Base-by-base conservation (phyloP, 1,140 invertebrate genomes). In the Drosophila nigrodunni region DNA sequence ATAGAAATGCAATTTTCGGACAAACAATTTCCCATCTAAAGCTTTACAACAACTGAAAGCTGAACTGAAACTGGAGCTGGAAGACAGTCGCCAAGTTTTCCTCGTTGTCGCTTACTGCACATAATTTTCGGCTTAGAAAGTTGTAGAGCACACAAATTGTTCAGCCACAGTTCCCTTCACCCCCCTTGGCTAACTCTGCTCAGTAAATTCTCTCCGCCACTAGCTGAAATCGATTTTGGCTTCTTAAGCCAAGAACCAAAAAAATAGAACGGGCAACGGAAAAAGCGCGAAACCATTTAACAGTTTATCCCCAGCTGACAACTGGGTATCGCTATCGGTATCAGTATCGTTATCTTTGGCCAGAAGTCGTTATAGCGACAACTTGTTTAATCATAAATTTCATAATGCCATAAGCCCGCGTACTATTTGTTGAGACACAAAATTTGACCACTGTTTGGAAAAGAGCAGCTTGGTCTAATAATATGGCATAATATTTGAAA, bases 1-100 rank as follows among this genome's bases (percentile, higher is more conserved):
- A 87, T 87, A 82, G 83, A 87, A 87, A 87, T 87, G 85, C 83
- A 80, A 89, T 87, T 87, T 81, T 82, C 81, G 81, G 54, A 77
- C 82, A 80, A 68, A 10, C 18, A 25, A 21, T 25, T 15, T 49
- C 25, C 10, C 5, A 13, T 13, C 37, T 11, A 7, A 50, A 21
- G 25, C 15, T 30, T n/a, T 8, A 25, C 35, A 21, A 39, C 46
- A 47, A 55, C 18, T 30, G 25, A 30, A 30, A 5, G 25, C 25
- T 25, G 25, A 30, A 30, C n/a, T 57, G 15, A 6, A 65, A 21
- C 37, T 41, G 9, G 25, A 57, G 15, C 18, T 5, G 21, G 25
- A n/a, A 58, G 25, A 52, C 39, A 74, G 67, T 60, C 68, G 54
- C 60, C 68, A 76, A 75, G 67, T 71, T 75, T 69, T 41, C 59